Evolutionary conservation across 2,888 invertebrate genomes (phyloP), one percentile per base, ranked within the genome.

Genomic region (Drosophila affinis): DNA sequence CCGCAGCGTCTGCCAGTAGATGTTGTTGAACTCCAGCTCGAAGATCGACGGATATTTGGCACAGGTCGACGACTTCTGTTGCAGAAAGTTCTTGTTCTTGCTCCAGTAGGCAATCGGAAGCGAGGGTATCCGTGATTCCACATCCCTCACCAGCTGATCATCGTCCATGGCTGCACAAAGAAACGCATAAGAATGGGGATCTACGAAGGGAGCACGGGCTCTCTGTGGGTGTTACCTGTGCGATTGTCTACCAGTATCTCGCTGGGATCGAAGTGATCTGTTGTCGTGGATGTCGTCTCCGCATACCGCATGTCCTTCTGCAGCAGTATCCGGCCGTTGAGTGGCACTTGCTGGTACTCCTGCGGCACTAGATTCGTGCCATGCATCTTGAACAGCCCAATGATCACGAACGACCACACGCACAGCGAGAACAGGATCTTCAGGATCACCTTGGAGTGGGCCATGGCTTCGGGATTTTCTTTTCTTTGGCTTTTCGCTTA

Each of bases 11-110:
- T 98, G 98, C 98, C 98, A 98, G 92, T 98, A 98, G 61, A 97
- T 95, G 91, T 98, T 98, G 93, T 97, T 97, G 93, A 97, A 98
- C 91, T 98, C 97, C 75, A 98, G 93, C 88, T 98, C 98, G 92
- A 96, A 97, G 79, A 98, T 95, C 68, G 95, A 96, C 0, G 98
- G 98, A 91, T 97, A 97, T 78, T 95, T 95, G 67, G 97, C 96
- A 92, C 97, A 97, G 70, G 95, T 94, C 3, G 93, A 93, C 80
- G 94, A 93, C 91, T 96, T 96, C 27, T 92, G 91, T 44, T 92
- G 92, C 39, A 91, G 73, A 47, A 92, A 91, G 90, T 96, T 96
- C 90, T 96, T 96, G 90, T 96, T 95, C 78, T 95, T 95, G 90
- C 95, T 95, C 97, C 97, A 97, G 92, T 97, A 97, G 65, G 95